Evolutionary conservation across 2,797 vertebrate species (phyloP).

Genomic region (Pantherophis vulpinus): DNA sequence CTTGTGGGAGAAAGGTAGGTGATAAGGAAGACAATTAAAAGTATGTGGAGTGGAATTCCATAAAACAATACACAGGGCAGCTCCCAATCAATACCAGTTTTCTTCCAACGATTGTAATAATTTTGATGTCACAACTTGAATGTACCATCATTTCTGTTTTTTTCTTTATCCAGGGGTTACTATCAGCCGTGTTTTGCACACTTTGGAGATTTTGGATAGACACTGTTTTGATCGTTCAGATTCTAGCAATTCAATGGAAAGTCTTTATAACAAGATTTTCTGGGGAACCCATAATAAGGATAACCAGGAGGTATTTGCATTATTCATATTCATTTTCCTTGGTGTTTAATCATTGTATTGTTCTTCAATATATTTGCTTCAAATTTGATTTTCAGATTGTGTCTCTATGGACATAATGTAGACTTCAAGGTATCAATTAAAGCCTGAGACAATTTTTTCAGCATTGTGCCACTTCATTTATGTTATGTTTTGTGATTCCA

Average conservation of each 20-base stretch:
- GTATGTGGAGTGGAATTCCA: too few relatives aligned
- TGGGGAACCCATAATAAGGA: constrained; percentile 75
- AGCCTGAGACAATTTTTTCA: background rate
- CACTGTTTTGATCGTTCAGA: constrained; percentile 77
- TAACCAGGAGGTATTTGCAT: constrained; percentile 71
- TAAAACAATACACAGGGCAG: background rate
- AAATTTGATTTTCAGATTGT: background rate
- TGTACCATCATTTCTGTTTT: background rate
- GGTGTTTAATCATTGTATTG: background rate
- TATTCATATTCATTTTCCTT: background rate
- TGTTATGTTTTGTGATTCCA: background rate
- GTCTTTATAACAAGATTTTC: constrained; percentile 76
- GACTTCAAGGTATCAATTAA: background rate
- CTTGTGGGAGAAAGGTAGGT: background rate
- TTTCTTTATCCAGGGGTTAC: constrained; percentile 68
- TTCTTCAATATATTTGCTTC: background rate
- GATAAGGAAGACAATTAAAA: background rate
- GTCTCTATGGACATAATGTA: background rate
- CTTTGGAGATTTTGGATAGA: constrained; percentile 72
- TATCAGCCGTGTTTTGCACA: constrained; percentile 73
- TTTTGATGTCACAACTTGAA: background rate
- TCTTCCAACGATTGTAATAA: background rate
- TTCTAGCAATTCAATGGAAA: constrained; percentile 78
- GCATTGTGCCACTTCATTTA: background rate
- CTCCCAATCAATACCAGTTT: background rate